phyloP scores from a whole-genome alignment of 2,797 vertebrate genomes.

The Chaetophractus vellerosus region DNA sequence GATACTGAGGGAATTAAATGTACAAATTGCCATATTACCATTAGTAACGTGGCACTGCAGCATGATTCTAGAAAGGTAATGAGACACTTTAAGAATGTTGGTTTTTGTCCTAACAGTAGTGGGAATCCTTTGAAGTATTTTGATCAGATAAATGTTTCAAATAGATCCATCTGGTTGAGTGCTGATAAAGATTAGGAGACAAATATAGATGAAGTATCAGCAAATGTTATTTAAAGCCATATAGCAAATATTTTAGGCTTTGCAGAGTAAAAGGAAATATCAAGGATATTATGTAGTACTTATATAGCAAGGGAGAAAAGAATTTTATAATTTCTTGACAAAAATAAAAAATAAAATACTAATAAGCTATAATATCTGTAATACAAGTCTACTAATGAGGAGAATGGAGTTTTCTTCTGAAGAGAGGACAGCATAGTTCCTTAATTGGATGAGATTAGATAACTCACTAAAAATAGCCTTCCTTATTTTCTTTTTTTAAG shows the following conservation, averaged over 20 bases:
- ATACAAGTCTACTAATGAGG: not conserved
- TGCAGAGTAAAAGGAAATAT: not conserved
- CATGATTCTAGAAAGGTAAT: not conserved
- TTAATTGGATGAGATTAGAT: not conserved
- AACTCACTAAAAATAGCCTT: not conserved
- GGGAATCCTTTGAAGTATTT: not conserved
- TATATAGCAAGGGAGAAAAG: not conserved
- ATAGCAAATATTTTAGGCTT: slow-evolving; percentile 10
- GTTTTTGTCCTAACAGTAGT: not conserved
- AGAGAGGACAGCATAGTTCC: not conserved
- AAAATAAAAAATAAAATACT: not conserved
- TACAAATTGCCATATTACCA: not conserved
- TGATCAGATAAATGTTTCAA: not conserved
- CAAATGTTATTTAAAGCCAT: not conserved
- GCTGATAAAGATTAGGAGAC: not conserved
- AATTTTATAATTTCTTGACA: slow-evolving; percentile 6
- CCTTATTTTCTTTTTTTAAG: no score
- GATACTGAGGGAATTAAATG: not conserved
- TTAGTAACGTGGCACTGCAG: not conserved
- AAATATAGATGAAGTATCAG: not conserved
- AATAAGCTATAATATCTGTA: not conserved
- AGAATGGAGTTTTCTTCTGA: not conserved
- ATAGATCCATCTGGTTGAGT: not conserved
- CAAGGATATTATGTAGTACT: not conserved
- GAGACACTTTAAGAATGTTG: not conserved